Conservation (phyloP, 2,113 vertebrate species). For the Pogonocichla stellata region DNA sequence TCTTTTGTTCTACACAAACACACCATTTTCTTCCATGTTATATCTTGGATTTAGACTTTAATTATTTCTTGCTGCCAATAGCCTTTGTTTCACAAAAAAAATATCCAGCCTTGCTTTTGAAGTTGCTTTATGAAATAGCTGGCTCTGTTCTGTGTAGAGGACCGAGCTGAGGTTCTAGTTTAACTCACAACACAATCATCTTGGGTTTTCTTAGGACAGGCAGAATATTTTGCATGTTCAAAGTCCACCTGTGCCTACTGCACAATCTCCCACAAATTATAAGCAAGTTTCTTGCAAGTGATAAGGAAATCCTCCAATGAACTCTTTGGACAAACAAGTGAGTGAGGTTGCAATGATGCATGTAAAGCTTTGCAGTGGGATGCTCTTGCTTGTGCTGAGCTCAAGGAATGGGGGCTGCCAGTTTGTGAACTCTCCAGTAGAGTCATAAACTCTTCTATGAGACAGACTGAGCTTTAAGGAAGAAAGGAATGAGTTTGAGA, state of each 20-base stretch:
- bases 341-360: neutral
- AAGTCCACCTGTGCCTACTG: neutral
- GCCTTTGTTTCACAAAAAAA: neutral
- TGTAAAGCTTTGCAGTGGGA: neutral
- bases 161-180: neutral
- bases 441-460: neutral
- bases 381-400: neutral
- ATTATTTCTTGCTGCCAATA: neutral
- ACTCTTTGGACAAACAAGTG: neutral
- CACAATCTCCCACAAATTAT: neutral
- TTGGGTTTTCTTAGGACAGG: neutral
- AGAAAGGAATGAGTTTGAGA: neutral
- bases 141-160: neutral
- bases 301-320: neutral
- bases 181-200: fast-evolving
- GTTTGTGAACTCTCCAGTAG: neutral
- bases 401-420: neutral
- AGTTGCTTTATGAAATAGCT: neutral
- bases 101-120: neutral
- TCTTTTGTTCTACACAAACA: neutral
- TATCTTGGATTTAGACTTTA: neutral
- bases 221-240: fast-evolving
- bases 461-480: neutral
- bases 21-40: neutral
- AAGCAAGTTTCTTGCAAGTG: neutral